These are phyloP conservation scores for Lophochroa leadbeateri DNA, from an alignment of 2,113 vertebrate genomes.

Conservation along the genomic window DNA sequence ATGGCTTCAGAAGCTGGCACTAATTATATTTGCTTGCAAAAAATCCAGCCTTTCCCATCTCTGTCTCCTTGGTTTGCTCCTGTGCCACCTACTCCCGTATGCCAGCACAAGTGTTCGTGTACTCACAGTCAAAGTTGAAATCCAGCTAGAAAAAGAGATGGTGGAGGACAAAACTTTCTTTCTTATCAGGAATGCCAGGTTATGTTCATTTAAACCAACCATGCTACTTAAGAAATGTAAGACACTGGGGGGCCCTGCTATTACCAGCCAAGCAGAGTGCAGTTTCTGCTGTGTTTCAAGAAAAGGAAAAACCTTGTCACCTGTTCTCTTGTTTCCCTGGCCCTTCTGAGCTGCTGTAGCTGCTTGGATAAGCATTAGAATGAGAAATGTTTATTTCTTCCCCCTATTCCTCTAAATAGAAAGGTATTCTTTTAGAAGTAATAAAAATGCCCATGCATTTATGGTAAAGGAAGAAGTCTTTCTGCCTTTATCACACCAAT, in stretches of 20 bases:
- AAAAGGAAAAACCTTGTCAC: not conserved
- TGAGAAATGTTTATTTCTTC: not conserved
- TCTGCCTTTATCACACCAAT: not conserved
- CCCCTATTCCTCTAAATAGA: not conserved
- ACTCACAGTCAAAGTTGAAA: not conserved
- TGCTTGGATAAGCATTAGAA: not conserved
- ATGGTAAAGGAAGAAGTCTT: not conserved
- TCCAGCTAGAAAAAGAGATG: conserved; percentile 8
- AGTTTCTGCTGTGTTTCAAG: not conserved
- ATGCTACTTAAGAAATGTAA: not conserved
- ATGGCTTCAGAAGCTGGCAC: not conserved
- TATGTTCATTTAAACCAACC: fast-evolving
- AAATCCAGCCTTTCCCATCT: not conserved
- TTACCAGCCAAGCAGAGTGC: not conserved
- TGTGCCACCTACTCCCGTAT: not conserved
- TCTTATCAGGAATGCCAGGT: not conserved
- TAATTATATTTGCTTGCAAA: not conserved
- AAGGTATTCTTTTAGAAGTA: not conserved
- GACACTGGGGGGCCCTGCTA: not conserved
- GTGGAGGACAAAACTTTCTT: not conserved
- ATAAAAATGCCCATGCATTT: not conserved
- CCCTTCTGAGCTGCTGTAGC: not conserved
- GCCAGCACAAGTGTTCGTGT: not conserved
- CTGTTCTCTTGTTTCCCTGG: not conserved
- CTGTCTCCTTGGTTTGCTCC: conserved; percentile 5